These are phyloP conservation scores for Heliconius melpomene DNA, from an alignment of 1,140 invertebrate species.

Conservation along the genomic window DNA sequence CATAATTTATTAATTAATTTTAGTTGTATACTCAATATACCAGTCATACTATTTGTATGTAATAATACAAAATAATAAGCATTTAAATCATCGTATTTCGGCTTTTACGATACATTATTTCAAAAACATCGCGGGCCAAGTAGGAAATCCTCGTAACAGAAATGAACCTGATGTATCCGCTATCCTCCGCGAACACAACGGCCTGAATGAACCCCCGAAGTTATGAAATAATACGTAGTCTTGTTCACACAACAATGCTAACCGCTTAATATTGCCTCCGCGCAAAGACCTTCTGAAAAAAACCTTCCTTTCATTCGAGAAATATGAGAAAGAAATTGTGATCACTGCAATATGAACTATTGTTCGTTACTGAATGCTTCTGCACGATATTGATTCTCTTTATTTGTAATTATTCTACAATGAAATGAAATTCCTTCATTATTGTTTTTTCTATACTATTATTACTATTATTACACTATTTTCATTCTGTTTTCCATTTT, in stretches of 20 bases:
- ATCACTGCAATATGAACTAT: constrained; percentile 9
- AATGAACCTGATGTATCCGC: constrained; percentile 18
- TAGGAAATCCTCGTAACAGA: constrained; percentile 19
- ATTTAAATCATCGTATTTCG: neutral
- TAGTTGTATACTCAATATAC: no score
- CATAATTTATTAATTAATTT: no score
- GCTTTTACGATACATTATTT: constrained; percentile 11
- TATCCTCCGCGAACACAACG: constrained; percentile 25
- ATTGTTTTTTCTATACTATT: neutral
- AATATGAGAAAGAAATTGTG: constrained; percentile 14
- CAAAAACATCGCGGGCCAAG: neutral
- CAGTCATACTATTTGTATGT: neutral
- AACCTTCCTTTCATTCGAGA: constrained; percentile 9
- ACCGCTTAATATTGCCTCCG: constrained; percentile 28
- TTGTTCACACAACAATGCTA: constrained; percentile 26
- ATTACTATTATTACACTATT: neutral
- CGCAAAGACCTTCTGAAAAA: constrained; percentile 18
- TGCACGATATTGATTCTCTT: constrained; percentile 7
- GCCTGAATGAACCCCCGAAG: constrained; percentile 23
- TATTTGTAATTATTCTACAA: constrained; percentile 7
- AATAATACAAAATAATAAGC: neutral
- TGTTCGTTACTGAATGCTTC: neutral
- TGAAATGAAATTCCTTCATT: constrained; percentile 1
- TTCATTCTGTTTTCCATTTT: neutral
- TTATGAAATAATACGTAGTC: constrained; percentile 33